Evolutionary conservation across 1,140 invertebrate genomes (phyloP), one percentile per base, ranked within the genome.

Genomic region (Caenorhabditis elegans): DNA sequence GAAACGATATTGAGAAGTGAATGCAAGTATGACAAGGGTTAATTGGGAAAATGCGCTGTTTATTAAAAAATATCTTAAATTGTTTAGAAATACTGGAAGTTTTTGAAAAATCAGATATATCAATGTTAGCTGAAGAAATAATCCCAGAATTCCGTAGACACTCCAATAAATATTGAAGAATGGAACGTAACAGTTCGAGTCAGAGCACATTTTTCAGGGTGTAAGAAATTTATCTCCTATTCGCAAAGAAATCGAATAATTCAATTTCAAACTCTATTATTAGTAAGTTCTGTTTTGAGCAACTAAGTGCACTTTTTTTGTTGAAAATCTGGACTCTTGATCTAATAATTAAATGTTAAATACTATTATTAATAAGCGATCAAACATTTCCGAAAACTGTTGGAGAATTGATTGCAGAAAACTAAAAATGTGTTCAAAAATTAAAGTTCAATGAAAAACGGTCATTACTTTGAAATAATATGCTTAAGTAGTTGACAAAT

Each of bases 151-250:
- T 3, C 53, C 53, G n/a, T 60, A 60, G n/a, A 60, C 15, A 31
- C 15, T 31, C 53, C 53, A 60, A 6, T 17, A 60, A 31, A 60
- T 31, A 31, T 60, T 60, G 53, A 60, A 60, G n/a, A 60, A 31
- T 10, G 28, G 26, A 15, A 31, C 28, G 34, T 60, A 60, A 60
- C 53, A 60, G 17, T 60, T 28, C 15, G 53, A 60, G 34, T 26
- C 31, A 26, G 53, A 31, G 53, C 53, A 60, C 53, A 60, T 60
- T 60, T 60, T n/a, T n/a, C n/a, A n/a, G n/a, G n/a, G n/a, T n/a
- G n/a, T 34, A 17, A 17, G 26, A 19, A 19, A 31, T 26, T 3
- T 5, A 53, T 1, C 3, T 53, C 1, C 19, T 8, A 4, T 1
- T 24, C 11, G 8, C 15, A 15, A 31, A 24, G 53, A 60, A 60